Conservation (phyloP, 2,888 invertebrate genomes). For the Ophioninae sp. region DNA sequence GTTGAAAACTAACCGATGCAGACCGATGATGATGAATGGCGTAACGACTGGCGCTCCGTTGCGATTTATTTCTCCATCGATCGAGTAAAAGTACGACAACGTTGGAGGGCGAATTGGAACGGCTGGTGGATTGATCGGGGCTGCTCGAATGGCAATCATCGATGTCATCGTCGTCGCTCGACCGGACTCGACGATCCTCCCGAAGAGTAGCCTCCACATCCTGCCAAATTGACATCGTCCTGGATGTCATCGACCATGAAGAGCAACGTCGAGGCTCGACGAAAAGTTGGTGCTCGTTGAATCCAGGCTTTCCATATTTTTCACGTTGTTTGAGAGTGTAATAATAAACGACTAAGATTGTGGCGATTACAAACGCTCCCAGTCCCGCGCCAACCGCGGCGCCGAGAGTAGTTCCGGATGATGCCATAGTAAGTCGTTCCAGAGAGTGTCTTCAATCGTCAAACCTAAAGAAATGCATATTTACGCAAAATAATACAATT, state of each 20-base stretch:
- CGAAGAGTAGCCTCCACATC: neutral
- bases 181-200: neutral
- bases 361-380: constrained; percentile 85
- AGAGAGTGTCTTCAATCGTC: neutral
- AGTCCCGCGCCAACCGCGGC: constrained; percentile 86
- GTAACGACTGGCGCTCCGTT: constrained; percentile 69
- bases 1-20: constrained; percentile 67
- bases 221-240: neutral
- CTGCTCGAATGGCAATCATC: constrained; percentile 9
- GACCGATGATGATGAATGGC: constrained; percentile 67
- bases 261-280: neutral
- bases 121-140: neutral
- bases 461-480: neutral
- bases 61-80: constrained; percentile 70
- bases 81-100: constrained; percentile 67
- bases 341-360: constrained; percentile 86
- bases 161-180: constrained; percentile 6
- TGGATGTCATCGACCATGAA: neutral
- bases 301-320: constrained; percentile 78
- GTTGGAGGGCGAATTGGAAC: constrained; percentile 9
- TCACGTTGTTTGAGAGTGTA: constrained; percentile 83
- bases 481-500: too few species aligned
- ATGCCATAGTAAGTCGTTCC: constrained; percentile 80
- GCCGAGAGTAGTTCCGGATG: constrained; percentile 85
- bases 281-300: constrained; percentile 1